A percentile compares a stretch with the other conserved stretches of the same genome.
Conservation (phyloP, 1,140 invertebrate species). For the Tyrophagus putrescentiae region DNA sequence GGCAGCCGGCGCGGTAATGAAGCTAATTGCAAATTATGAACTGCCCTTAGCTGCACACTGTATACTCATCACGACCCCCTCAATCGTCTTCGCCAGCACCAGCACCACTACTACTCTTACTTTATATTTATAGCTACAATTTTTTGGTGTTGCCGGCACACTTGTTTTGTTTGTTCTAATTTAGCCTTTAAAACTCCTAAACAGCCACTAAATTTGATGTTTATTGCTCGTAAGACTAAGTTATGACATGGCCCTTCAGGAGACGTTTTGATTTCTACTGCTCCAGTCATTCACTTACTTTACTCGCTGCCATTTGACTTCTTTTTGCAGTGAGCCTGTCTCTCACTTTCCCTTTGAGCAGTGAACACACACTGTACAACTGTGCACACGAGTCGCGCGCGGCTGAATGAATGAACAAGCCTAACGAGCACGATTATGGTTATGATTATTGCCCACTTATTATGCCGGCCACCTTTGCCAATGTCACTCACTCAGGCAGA, state of each 20-base stretch:
- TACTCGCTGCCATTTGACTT: constrained; percentile 3
- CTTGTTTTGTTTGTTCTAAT: neutral
- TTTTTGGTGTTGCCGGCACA: neutral
- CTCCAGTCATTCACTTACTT: neutral
- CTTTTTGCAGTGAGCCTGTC: too few relatives aligned
- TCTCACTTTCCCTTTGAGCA: too few relatives aligned
- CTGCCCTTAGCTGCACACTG: neutral
- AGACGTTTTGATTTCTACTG: constrained; percentile 2
- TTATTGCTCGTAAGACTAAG: constrained; percentile 13
- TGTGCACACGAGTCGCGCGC: constrained; percentile 7
- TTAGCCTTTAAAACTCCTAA: constrained; percentile 6
- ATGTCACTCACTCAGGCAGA: neutral
- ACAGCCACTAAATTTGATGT: constrained; percentile 10
- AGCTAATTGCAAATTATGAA: constrained; percentile 13
- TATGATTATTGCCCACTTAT: constrained; percentile 14
- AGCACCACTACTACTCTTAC: too few relatives aligned
- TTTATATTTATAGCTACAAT: neutral
- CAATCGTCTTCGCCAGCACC: neutral
- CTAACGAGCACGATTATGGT: constrained; percentile 13
- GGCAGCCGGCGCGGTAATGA: neutral
- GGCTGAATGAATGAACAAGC: neutral
- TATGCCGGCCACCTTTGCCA: constrained; percentile 11
- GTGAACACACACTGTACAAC: too few relatives aligned
- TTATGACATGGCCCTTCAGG: constrained; percentile 5
- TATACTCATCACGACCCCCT: too few relatives aligned